Conservation (phyloP, 2,888 invertebrate genomes). For the Pristionchus mayeri region DNA sequence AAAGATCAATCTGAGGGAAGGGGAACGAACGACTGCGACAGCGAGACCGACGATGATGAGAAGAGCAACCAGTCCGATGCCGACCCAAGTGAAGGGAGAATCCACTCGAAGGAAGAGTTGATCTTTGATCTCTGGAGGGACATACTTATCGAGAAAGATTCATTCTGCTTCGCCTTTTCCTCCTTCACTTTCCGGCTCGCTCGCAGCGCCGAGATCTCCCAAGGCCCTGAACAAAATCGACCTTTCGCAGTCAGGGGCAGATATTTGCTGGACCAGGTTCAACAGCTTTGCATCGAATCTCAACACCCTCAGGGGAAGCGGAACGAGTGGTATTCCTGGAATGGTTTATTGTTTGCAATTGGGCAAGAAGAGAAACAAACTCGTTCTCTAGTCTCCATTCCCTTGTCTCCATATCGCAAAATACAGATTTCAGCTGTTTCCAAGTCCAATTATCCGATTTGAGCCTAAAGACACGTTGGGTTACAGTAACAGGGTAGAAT, state of each 20-base stretch:
- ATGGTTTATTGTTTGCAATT: too few species aligned
- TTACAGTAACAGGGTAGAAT: background rate
- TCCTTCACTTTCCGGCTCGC: background rate
- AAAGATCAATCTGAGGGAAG: too few species aligned
- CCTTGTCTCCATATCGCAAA: background rate
- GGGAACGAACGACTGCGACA: too few species aligned
- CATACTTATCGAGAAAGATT: background rate
- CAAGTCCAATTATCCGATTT: background rate
- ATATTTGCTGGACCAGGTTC: background rate
- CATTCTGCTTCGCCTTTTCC: background rate
- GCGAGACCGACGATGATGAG: background rate
- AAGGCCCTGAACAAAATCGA: too few species aligned
- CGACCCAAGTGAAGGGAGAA: conserved; percentile 5
- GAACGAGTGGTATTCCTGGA: too few species aligned
- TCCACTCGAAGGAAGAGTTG: background rate
- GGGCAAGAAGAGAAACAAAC: too few species aligned
- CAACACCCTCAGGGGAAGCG: too few species aligned
- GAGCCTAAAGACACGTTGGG: background rate
- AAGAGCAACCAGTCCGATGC: background rate
- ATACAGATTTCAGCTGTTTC: background rate
- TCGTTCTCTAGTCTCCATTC: background rate
- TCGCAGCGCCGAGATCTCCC: too few species aligned
- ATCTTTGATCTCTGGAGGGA: background rate
- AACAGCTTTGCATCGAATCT: background rate
- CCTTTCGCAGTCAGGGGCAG: background rate